These are phyloP conservation scores for Zoanthus sociatus DNA, from an alignment of 92 coral and sea anemone species.

Conservation along the genomic window DNA sequence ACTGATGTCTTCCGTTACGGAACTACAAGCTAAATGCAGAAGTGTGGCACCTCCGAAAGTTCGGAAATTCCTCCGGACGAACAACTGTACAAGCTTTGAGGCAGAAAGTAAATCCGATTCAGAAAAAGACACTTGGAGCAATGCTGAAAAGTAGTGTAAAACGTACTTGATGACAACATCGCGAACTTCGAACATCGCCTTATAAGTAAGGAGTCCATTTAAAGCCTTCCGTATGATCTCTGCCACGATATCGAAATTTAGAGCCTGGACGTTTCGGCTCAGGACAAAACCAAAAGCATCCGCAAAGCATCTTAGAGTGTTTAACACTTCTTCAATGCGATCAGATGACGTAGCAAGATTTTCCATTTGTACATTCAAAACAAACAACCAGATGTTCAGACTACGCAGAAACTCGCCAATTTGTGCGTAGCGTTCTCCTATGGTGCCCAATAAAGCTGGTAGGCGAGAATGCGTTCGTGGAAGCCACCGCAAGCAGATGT, in stretches of 20 bases:
- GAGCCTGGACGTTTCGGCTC: constrained; percentile 74
- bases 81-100: constrained; percentile 62
- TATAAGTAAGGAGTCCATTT: constrained; percentile 55
- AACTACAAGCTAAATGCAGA: constrained; percentile 70
- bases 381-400: constrained; percentile 79
- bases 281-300: constrained; percentile 86
- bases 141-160: constrained; percentile 78
- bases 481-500: constrained; percentile 74
- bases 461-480: constrained; percentile 80
- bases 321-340: constrained; percentile 75
- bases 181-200: constrained; percentile 69
- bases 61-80: constrained; percentile 76
- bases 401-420: constrained; percentile 89
- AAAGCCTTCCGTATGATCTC: constrained; percentile 66
- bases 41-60: constrained; percentile 69
- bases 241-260: constrained; percentile 66
- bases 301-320: constrained; percentile 82
- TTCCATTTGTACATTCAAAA: constrained; percentile 76
- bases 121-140: constrained; percentile 65
- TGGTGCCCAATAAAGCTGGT: constrained; percentile 83
- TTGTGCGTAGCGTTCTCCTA: constrained; percentile 85
- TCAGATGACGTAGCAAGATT: constrained; percentile 57
- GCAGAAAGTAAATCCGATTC: constrained; percentile 57
- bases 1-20: constrained; percentile 78
- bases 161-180: constrained; percentile 78